A percentile compares a stretch with the other conserved stretches of the same genome.
Evolutionary conservation across 2,888 invertebrate genomes (phyloP).

Genomic region (Pseudoips prasinana): DNA sequence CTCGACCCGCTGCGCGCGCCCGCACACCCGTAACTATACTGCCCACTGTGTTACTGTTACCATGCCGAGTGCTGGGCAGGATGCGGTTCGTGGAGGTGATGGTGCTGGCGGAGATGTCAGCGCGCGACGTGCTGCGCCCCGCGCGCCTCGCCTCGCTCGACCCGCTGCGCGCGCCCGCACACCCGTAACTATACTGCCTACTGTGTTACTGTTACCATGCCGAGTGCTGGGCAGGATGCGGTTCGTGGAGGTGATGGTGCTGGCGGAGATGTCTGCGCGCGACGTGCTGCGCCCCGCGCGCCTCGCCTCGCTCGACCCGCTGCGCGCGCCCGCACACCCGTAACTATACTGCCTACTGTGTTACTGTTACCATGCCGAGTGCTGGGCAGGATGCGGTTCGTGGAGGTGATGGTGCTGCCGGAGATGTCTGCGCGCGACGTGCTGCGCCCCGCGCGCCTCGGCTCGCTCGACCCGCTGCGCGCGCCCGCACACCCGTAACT

Average conservation of each 20-base stretch:
- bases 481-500: background rate
- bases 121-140: no score
- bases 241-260: slow-evolving; percentile 48
- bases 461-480: background rate
- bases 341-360: slow-evolving; percentile 1
- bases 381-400: slow-evolving; percentile 44
- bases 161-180: slow-evolving; percentile 33
- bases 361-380: no score
- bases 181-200: slow-evolving; percentile 6
- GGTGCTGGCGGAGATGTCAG: slow-evolving; percentile 59
- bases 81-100: slow-evolving; percentile 47
- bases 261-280: slow-evolving; percentile 51
- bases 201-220: no score
- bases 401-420: slow-evolving; percentile 57
- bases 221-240: slow-evolving; percentile 51
- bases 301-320: slow-evolving; percentile 37
- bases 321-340: slow-evolving; percentile 12
- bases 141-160: no score
- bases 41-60: no score
- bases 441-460: background rate
- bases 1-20: slow-evolving; percentile 36
- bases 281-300: slow-evolving; percentile 51
- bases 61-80: no score
- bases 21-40: slow-evolving; percentile 4
- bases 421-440: slow-evolving; percentile 46